phyloP scores from a whole-genome alignment of 2,888 invertebrate genomes.

The Euclidia mi region DNA sequence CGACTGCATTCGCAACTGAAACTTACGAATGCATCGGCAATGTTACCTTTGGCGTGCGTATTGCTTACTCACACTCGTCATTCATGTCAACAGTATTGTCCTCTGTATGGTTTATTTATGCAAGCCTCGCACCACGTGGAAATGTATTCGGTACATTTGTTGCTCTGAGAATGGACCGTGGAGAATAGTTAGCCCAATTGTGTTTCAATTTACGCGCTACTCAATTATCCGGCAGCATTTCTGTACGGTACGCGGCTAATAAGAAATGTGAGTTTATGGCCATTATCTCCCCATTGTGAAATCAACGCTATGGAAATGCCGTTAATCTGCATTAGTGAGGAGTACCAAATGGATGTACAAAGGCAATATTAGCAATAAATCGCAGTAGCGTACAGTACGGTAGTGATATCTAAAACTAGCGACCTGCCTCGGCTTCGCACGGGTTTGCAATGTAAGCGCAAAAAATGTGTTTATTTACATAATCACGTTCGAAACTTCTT shows the following conservation, averaged over 20 bases:
- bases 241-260: background rate
- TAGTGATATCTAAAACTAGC: no score
- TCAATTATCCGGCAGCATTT: constrained; percentile 5
- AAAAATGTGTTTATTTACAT: no score
- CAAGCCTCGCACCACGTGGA: constrained; percentile 35
- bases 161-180: constrained; percentile 32
- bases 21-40: constrained; percentile 45
- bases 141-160: constrained; percentile 51
- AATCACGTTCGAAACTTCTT: no score
- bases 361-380: no score
- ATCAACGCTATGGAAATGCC: no score
- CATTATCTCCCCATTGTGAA: no score
- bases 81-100: constrained; percentile 44
- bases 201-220: constrained; percentile 45
- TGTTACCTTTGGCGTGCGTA: constrained; percentile 43
- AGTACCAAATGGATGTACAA: no score
- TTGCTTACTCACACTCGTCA: constrained; percentile 47
- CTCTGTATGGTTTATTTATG: constrained; percentile 50
- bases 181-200: constrained; percentile 53
- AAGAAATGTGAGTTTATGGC: no score
- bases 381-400: no score
- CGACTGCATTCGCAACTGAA: constrained; percentile 22
- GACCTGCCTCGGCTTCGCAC: no score
- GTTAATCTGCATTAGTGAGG: no score
- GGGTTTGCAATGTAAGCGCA: no score